Percentiles rank a stretch among this genome's conserved stretches.
phyloP scores from a whole-genome alignment of 2,113 vertebrate species.

The Turdus rufiventris region DNA sequence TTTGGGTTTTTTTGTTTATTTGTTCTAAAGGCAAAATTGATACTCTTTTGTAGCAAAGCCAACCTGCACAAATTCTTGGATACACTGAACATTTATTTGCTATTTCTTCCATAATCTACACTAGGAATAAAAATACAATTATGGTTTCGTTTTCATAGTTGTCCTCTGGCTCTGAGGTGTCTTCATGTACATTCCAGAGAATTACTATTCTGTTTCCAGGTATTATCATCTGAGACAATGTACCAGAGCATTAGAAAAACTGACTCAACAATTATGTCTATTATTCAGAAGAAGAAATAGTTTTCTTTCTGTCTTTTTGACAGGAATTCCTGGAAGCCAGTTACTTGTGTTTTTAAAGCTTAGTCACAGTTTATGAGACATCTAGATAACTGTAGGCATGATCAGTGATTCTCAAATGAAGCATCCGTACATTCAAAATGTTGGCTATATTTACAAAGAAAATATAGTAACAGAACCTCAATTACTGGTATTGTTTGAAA shows the following conservation, averaged over 20 bases:
- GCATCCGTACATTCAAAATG: neutral
- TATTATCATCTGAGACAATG: neutral
- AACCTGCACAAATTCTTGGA: neutral
- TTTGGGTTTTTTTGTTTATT: neutral
- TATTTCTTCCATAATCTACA: neutral
- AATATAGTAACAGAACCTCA: neutral
- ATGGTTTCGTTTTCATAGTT: neutral
- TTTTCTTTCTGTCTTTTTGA: neutral
- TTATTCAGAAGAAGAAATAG: neutral
- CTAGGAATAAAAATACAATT: constrained; percentile 6
- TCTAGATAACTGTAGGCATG: neutral
- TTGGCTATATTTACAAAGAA: neutral
- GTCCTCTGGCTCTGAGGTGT: constrained; percentile 29
- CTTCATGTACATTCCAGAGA: constrained; percentile 20
- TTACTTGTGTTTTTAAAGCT: neutral
- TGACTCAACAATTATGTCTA: neutral
- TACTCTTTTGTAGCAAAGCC: neutral
- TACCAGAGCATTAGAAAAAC: constrained; percentile 3
- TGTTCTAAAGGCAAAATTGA: neutral
- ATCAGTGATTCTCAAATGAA: neutral
- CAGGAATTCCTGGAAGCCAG: constrained; percentile 13
- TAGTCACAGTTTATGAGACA: neutral
- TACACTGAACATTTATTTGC: neutral
- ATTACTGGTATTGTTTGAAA: neutral
- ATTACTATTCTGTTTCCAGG: constrained; percentile 28